Percentiles rank a stretch among this genome's conserved stretches.
phyloP scores from a whole-genome alignment of 2,797 vertebrate species.

The Pangasius sanitwongsei region DNA sequence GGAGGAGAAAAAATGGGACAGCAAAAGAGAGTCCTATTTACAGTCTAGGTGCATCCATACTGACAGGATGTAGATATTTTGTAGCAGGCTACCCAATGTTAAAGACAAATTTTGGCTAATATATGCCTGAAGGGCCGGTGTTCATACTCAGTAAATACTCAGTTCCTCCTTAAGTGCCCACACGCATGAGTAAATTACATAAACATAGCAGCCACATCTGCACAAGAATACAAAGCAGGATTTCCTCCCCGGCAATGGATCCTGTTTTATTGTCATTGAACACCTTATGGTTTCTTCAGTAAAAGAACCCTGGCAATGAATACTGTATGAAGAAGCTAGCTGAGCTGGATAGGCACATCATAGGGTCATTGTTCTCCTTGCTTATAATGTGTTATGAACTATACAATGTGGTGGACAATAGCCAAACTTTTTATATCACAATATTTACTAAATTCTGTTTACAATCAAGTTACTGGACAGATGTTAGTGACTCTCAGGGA shows the following conservation, averaged over 20 bases:
- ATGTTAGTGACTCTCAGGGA: background rate
- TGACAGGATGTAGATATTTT: slow-evolving; percentile 47
- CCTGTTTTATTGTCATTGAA: slow-evolving; percentile 51
- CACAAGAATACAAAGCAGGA: slow-evolving; percentile 37
- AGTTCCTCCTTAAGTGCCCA: slow-evolving; percentile 50
- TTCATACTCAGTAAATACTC: slow-evolving; percentile 55
- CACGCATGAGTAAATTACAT: slow-evolving; percentile 48
- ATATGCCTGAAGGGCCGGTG: slow-evolving; percentile 34
- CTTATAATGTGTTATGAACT: background rate
- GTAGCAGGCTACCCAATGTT: slow-evolving; percentile 39
- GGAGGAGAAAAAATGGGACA: slow-evolving; percentile 33
- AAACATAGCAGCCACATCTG: slow-evolving; percentile 43
- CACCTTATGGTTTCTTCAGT: slow-evolving; percentile 38
- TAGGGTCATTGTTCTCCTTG: background rate
- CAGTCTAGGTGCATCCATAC: slow-evolving; percentile 15
- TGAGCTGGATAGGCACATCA: background rate
- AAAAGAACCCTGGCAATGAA: slow-evolving; percentile 37
- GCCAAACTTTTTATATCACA: background rate
- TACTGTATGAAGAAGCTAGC: slow-evolving; percentile 29
- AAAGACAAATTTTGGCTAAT: slow-evolving; percentile 50
- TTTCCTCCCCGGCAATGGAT: slow-evolving; percentile 37
- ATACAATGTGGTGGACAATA: too few species aligned
- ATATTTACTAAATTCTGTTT: background rate
- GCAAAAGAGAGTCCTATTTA: slow-evolving; percentile 19
- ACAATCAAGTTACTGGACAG: background rate